Base-by-base conservation (phyloP, 1,140 invertebrate species). In the Nasonia longicornis region DNA sequence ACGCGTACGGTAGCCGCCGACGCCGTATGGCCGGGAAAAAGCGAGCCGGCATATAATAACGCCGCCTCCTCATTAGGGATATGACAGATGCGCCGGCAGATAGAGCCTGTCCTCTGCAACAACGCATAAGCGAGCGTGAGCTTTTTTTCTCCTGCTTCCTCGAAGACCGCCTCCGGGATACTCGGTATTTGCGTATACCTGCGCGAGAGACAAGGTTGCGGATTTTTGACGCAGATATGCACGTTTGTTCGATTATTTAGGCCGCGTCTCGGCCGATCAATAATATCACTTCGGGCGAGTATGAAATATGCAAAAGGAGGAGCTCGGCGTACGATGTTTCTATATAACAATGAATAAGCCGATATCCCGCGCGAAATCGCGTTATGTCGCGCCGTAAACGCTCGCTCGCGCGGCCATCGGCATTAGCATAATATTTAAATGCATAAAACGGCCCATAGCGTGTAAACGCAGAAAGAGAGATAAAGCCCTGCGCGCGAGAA, bases 341-440 rank as follows among this genome's bases (percentile, higher is more conserved):
- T 77, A 35, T 67, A 69, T 48, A 78, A 78, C 77, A 64, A 79
- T 73, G 77, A 79, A 70, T 79, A 73, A 71, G 52, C 77, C 45
- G 45, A 26, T 78, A 78, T 71, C 29, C n/a, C 52, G 26, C 22
- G 48, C 22, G 31, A 73, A 78, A 70, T 78, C 77, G 48, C 76
- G 76, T 38, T 38, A 22, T 11, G n/a, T 78, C 77, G 48, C 76
- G 76, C 64, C 22, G 22, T 11, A 35, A 22, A 78, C 26, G 42
- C 77, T 45, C n/a, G 35, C 42, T 35, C 31, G 6, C 58, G 11
- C 48, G 11, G 64, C 29, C 31, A 29, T 80, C 4, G 38, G 82
- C 84, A 87, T 87, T 87, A 86, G 83, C 86, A 87, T 87, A 86
- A 87, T 87, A 87, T 87, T 87, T 83, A 85, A 87, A 86, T 87